phyloP scores from a whole-genome alignment of 2,797 vertebrate species.

The Silurus lanzhouensis region DNA sequence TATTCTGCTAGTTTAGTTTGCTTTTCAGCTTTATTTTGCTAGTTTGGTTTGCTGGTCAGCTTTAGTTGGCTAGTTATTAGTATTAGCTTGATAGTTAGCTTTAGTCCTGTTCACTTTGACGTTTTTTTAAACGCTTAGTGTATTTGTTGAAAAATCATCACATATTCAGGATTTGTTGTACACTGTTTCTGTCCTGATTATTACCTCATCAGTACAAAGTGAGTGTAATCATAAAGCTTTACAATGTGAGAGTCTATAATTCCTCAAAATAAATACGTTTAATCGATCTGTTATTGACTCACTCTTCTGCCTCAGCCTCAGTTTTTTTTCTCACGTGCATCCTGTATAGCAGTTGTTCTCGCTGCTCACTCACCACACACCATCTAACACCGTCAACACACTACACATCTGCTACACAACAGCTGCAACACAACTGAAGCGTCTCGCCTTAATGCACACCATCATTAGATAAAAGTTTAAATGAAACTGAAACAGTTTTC shows the following conservation, averaged over 20 bases:
- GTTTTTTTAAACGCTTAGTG: neutral
- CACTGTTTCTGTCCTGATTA: neutral
- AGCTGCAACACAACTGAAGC: constrained; percentile 12
- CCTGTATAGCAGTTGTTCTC: constrained; percentile 1
- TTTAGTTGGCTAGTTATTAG: neutral
- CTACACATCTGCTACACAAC: constrained; percentile 7
- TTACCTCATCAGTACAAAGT: neutral
- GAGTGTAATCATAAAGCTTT: neutral
- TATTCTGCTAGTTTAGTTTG: neutral
- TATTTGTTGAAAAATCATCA: neutral
- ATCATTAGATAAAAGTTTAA: constrained; percentile 7
- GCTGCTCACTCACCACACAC: neutral
- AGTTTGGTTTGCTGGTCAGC: neutral
- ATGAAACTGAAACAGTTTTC: neutral
- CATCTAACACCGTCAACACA: neutral
- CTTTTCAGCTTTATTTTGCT: neutral
- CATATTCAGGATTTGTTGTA: neutral
- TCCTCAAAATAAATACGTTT: neutral
- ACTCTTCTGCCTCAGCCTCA: neutral
- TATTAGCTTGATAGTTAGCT: neutral
- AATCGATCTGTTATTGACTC: neutral
- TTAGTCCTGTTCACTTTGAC: too few species aligned
- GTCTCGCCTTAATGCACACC: neutral
- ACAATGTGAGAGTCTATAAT: too few species aligned
- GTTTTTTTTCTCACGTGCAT: neutral